Percentiles rank a stretch among this genome's conserved stretches.
Conservation (phyloP, 2,888 invertebrate species). For the Mamestra brassicae region DNA sequence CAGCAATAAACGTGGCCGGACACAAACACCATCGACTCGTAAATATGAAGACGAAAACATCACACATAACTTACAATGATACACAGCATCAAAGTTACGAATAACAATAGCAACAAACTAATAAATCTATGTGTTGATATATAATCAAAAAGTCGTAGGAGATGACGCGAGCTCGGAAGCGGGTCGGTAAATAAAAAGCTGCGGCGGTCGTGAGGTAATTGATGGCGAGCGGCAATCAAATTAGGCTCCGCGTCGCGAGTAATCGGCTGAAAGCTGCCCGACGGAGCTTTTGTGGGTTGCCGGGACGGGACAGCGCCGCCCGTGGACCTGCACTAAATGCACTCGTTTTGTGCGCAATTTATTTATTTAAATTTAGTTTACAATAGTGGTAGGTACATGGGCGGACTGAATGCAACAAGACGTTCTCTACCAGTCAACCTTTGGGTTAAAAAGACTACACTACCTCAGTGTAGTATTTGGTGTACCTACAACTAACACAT, state of each 20-base stretch:
- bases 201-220: constrained; percentile 85
- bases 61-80: constrained; percentile 40
- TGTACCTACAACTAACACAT: too few relatives aligned
- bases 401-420: too few relatives aligned
- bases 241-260: constrained; percentile 87
- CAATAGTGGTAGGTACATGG: too few relatives aligned
- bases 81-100: constrained; percentile 70
- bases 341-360: neutral
- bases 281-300: constrained; percentile 84
- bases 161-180: constrained; percentile 71
- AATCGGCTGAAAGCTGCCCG: constrained; percentile 89
- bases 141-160: constrained; percentile 75
- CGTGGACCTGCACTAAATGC: constrained; percentile 49
- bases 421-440: too few relatives aligned
- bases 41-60: neutral
- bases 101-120: constrained; percentile 74
- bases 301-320: constrained; percentile 65
- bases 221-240: constrained; percentile 89
- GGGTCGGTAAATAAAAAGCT: constrained; percentile 84
- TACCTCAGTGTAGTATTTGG: too few relatives aligned
- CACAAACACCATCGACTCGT: neutral
- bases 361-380: neutral
- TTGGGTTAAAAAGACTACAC: too few relatives aligned
- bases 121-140: constrained; percentile 79
- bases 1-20: neutral